Percentiles rank a stretch among this genome's conserved stretches.
Evolutionary conservation across 2,888 invertebrate species (phyloP).

Genomic region (Clostera curtula): DNA sequence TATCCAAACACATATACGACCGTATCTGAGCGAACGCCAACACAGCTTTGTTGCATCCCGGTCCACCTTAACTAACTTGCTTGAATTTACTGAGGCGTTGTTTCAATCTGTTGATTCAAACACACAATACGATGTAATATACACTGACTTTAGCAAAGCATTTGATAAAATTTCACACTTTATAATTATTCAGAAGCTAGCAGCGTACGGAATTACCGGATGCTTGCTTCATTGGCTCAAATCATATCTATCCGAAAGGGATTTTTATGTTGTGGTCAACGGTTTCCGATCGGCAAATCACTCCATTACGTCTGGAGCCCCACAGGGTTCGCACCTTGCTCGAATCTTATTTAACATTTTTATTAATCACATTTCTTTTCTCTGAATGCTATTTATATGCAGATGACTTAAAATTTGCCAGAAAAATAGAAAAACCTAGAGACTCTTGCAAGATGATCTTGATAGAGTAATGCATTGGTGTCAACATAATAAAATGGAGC

Average conservation of each 20-base stretch:
- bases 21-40: neutral
- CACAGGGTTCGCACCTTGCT: neutral
- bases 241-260: neutral
- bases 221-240: neutral
- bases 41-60: conserved; percentile 1
- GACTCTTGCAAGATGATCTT: no score
- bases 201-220: neutral
- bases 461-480: no score
- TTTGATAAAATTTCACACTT: neutral
- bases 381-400: no score
- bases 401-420: no score
- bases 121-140: neutral
- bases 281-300: neutral
- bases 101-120: neutral
- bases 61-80: neutral
- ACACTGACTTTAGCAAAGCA: neutral
- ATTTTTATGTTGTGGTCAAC: neutral
- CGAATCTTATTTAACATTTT: neutral
- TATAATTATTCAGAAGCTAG: neutral
- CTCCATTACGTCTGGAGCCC: neutral
- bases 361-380: neutral
- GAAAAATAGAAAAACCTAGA: no score
- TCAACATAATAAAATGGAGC: no score
- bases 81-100: neutral
- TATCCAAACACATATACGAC: neutral